These are phyloP conservation scores for Torymus tubicola DNA, from an alignment of 2,888 invertebrate species.

Conservation along the genomic window DNA sequence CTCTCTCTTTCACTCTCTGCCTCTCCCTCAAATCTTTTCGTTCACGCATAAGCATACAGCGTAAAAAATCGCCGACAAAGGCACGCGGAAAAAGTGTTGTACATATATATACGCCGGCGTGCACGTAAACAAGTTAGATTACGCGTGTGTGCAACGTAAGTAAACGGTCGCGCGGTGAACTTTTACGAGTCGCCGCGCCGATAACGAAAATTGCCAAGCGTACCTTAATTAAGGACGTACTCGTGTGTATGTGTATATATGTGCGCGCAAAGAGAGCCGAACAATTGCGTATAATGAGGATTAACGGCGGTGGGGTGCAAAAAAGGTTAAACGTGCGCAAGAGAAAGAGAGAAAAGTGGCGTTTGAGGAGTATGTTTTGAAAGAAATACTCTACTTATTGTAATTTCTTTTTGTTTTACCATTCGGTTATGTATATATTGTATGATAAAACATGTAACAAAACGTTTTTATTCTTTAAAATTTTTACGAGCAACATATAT, in stretches of 20 bases:
- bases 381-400: too few species aligned
- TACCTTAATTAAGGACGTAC: constrained; percentile 23
- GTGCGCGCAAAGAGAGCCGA: not conserved
- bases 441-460: too few species aligned
- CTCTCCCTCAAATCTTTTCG: not conserved
- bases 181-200: constrained; percentile 8
- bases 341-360: too few species aligned
- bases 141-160: not conserved
- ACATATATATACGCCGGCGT: not conserved
- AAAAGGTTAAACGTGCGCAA: too few species aligned
- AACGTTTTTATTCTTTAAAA: too few species aligned
- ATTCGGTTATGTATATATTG: too few species aligned
- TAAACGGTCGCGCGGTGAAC: not conserved
- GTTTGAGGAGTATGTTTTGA: too few species aligned
- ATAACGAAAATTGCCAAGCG: constrained; percentile 23
- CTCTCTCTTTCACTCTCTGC: too few species aligned
- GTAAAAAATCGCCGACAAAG: constrained; percentile 10
- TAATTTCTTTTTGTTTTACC: too few species aligned
- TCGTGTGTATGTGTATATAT: too few species aligned
- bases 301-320: not conserved
- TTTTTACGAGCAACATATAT: too few species aligned
- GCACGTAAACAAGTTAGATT: not conserved
- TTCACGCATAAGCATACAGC: not conserved
- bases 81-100: not conserved
- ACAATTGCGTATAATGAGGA: constrained; percentile 25